A percentile compares a stretch with the other conserved stretches of the same genome.
Evolutionary conservation across 2,888 invertebrate species (phyloP).

Genomic region (Vannuccia rotundouncinata): DNA sequence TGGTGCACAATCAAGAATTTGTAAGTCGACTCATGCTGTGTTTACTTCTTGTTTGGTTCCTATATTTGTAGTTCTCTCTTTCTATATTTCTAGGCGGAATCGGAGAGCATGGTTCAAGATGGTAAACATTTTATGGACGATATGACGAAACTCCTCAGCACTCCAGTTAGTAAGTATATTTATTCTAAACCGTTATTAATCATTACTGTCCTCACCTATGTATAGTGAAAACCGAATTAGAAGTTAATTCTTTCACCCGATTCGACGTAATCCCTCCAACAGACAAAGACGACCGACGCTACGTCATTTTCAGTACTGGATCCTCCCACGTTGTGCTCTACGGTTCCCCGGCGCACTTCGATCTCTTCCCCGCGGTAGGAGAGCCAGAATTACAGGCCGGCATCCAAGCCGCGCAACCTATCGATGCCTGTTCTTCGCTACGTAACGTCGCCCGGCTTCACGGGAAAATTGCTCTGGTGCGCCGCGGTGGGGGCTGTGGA

Average conservation of each 20-base stretch:
- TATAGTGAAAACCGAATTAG: too few relatives aligned
- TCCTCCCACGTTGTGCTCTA: slow-evolving; percentile 60
- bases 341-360: slow-evolving; percentile 84
- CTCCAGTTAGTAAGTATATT: neutral
- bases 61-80: too few relatives aligned
- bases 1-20: too few relatives aligned
- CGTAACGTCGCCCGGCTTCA: slow-evolving; percentile 59
- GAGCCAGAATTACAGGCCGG: slow-evolving; percentile 51
- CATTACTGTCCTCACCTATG: too few relatives aligned
- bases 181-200: neutral
- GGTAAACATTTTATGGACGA: slow-evolving; percentile 27
- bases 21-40: too few relatives aligned
- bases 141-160: slow-evolving; percentile 28
- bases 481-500: slow-evolving; percentile 83
- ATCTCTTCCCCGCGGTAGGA: slow-evolving; percentile 60
- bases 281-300: neutral
- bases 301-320: slow-evolving; percentile 60
- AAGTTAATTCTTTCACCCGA: too few relatives aligned
- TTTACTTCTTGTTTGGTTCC: too few relatives aligned
- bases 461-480: slow-evolving; percentile 74
- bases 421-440: slow-evolving; percentile 55
- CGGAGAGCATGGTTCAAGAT: neutral
- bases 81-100: slow-evolving; percentile 27
- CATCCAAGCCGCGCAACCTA: slow-evolving; percentile 45
- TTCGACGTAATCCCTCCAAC: neutral